Evolutionary conservation across 2,888 invertebrate species (phyloP), one percentile per base, ranked within the genome.

Genomic region (Drosophila colorata): DNA sequence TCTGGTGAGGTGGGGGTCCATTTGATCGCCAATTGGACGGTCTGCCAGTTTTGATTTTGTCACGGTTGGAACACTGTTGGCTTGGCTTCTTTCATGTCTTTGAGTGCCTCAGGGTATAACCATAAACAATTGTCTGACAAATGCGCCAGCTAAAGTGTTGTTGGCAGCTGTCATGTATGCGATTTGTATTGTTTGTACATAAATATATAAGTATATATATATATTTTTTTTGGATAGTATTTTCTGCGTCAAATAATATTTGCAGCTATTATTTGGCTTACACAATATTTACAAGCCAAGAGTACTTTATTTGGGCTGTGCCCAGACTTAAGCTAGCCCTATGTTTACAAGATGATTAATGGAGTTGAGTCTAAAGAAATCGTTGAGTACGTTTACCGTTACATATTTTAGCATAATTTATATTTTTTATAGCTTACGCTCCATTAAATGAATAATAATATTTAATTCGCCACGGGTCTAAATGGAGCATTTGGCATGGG

Each of bases 21-120:
- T 35, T 69, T 69, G 55, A 69, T 63, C 40, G 69, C 37, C 64
- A 51, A 69, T 69, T 69, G 49, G 56, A 69, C 64, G 74, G 53
- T 57, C 56, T 53, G 60, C 33, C 23, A 55, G 49, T 43, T 37
- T 67, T 46, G 49, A 40, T 46, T 46, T 35, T 38, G 43, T 20
- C 20, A 25, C 16, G 13, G 13, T n/a, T 35, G 59, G 14, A 8
- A 13, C 48, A 49, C n/a, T 61, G 58, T 47, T 16, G 37, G 14
- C 11, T 14, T 46, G 33, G 46, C 13, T 31, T 31, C 9, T 31
- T 7, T 18, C 16, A 18, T 33, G 28, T 18, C 31, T 47, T 47
- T 47, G 6, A 33, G 16, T 13, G 28, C 28, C 28, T 28, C 9
- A 28, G 28, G 28, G 28, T n/a, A 16, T n/a, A 23, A 25, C 38